Percentiles rank a stretch among this genome's conserved stretches.
Conservation (phyloP, 2,113 vertebrate species). For the Porphyrio hochstetteri region DNA sequence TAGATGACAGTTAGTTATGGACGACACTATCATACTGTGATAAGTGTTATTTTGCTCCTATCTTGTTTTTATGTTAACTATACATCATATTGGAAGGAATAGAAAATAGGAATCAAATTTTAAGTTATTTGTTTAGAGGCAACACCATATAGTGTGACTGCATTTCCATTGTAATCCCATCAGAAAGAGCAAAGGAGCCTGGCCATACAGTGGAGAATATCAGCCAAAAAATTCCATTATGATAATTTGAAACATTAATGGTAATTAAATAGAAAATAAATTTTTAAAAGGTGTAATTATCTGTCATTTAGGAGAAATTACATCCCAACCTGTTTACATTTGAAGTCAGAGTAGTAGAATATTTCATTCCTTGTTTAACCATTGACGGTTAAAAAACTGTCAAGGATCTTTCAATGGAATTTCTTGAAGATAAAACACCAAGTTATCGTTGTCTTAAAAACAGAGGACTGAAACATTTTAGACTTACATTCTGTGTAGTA, state of each 20-base stretch:
- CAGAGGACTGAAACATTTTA: not conserved
- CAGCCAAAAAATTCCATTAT: not conserved
- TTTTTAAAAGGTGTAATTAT: not conserved
- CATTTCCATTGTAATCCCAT: conserved; percentile 11
- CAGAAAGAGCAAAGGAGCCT: not conserved
- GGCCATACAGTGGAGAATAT: not conserved
- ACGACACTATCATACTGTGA: not conserved
- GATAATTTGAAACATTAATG: not conserved
- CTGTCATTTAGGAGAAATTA: not conserved
- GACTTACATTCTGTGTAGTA: not conserved
- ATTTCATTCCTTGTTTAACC: not conserved
- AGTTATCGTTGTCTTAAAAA: not conserved
- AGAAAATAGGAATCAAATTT: not conserved
- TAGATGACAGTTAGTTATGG: not conserved
- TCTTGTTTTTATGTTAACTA: not conserved
- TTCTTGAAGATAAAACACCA: not conserved
- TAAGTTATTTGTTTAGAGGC: not conserved
- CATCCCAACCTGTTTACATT: not conserved
- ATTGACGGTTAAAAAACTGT: not conserved
- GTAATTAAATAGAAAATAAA: not conserved
- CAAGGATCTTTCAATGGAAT: not conserved
- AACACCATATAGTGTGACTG: not conserved
- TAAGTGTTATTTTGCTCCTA: not conserved
- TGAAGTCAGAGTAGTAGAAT: not conserved
- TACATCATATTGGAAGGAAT: not conserved